Conservation (phyloP, 2,888 invertebrate genomes). For the Epirrhoe tristata region DNA sequence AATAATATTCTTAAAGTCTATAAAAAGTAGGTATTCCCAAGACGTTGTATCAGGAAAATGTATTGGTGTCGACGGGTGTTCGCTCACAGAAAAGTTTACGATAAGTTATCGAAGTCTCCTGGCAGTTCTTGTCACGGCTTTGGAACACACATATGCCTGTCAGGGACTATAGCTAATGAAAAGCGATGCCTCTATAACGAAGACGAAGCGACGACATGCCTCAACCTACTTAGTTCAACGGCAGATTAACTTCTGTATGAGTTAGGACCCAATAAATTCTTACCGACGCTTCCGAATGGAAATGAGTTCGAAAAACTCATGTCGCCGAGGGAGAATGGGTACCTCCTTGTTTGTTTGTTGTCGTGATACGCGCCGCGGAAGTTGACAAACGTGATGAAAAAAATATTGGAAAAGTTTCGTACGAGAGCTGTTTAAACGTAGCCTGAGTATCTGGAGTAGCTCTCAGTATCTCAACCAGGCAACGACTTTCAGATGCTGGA, state of each 20-base stretch:
- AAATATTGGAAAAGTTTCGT: slow-evolving; percentile 79
- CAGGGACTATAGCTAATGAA: slow-evolving; percentile 66
- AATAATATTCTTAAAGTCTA: slow-evolving; percentile 39
- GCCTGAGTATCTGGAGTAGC: slow-evolving; percentile 48
- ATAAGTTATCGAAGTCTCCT: slow-evolving; percentile 58
- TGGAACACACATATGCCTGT: slow-evolving; percentile 61
- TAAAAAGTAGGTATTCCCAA: slow-evolving; percentile 37
- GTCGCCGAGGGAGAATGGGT: slow-evolving; percentile 60
- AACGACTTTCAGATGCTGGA: slow-evolving; percentile 38
- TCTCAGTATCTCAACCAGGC: slow-evolving; percentile 43
- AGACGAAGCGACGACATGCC: slow-evolving; percentile 62
- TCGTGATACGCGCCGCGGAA: slow-evolving; percentile 64
- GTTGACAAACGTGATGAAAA: slow-evolving; percentile 77
- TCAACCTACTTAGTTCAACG: slow-evolving; percentile 46
- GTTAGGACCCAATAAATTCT: slow-evolving; percentile 64
- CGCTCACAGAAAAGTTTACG: slow-evolving; percentile 54
- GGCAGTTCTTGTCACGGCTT: slow-evolving; percentile 52
- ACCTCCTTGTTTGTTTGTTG: slow-evolving; percentile 71
- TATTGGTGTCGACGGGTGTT: slow-evolving; percentile 43
- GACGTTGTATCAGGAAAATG: slow-evolving; percentile 39
- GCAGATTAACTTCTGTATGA: slow-evolving; percentile 59
- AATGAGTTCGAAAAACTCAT: slow-evolving; percentile 73
- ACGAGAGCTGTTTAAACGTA: slow-evolving; percentile 59
- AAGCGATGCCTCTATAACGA: slow-evolving; percentile 72
- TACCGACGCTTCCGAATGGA: slow-evolving; percentile 64